These are phyloP conservation scores for Mormyrus lacerda DNA, from an alignment of 2,113 vertebrate species.

Conservation along the genomic window DNA sequence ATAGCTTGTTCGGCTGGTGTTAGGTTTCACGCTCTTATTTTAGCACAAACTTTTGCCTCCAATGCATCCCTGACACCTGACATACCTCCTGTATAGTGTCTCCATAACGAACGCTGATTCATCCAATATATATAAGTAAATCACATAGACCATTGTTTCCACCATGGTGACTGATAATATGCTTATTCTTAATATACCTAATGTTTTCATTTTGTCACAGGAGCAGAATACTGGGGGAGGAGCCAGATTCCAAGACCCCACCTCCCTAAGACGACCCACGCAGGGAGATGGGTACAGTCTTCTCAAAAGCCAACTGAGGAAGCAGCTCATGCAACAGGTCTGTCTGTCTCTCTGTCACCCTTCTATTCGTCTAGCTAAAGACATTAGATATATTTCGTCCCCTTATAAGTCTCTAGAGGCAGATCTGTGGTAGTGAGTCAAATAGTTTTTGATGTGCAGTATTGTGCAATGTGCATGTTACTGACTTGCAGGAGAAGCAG, in stretches of 20 bases:
- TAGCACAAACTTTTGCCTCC: background rate
- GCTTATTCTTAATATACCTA: background rate
- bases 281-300: slow-evolving; percentile 57
- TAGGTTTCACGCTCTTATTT: background rate
- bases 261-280: slow-evolving; percentile 46
- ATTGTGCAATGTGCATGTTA: background rate
- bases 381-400: background rate
- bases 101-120: background rate
- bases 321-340: slow-evolving; percentile 49
- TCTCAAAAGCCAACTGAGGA: slow-evolving; percentile 61
- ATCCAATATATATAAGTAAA: background rate
- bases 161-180: background rate
- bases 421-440: background rate
- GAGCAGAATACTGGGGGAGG: slow-evolving; percentile 57
- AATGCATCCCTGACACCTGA: background rate
- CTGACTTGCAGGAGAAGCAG: slow-evolving; percentile 69
- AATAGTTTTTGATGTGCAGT: background rate
- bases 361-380: background rate
- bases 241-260: slow-evolving; percentile 58
- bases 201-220: slow-evolving; percentile 36
- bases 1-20: background rate
- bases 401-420: background rate
- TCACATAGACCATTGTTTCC: background rate
- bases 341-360: background rate
- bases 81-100: background rate